Base-by-base conservation (phyloP, 2,797 vertebrate species). In the Gymnoscopelus microlampas region DNA sequence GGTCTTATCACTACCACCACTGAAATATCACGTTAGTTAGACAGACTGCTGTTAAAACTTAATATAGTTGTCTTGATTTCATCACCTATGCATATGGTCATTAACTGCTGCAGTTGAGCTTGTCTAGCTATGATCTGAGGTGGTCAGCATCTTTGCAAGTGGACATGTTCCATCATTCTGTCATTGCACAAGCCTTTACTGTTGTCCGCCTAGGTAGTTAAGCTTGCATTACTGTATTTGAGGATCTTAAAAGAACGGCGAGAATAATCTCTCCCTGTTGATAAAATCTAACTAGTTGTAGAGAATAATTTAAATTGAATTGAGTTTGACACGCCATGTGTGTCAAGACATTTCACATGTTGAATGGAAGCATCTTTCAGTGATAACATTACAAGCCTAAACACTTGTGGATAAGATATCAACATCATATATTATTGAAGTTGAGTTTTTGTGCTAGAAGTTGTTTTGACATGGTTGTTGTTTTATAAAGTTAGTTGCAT, bases 21-120 rank as follows among this genome's bases (percentile, higher is more conserved):
- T 44, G 39, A 44, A 9, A 44, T 9, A 44, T 44, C 39, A 75
- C 60, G 60, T 53, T 47, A 59, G 69, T 76, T 75, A 63, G 60
- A 12, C 12, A 63, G 58, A 74, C 53, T 47, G 39, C 62, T 9
- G 57, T 60, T 24, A 32, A 44, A 70, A 35, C 69, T 65, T 15
- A 47, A 70, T 72, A 61, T 44, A 62, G 23, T 67, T 53, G 3
- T 8, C 50, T 15, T 67, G 4, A 79, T 83, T 75, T 78, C 29
- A 70, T 57, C 68, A 69, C 60, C 49, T 23, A 19, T 69, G 63
- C 39, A 8, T 47, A 63, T 60, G 29, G 14, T 14, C 26, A 23
- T 0, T 7, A 59, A 66, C 50, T 67, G 56, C 14, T 75, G 58
- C 39, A 64, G 23, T 8, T 39, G 7, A 51, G 48, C 4, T 13